Evolutionary conservation across 1,140 invertebrate genomes (phyloP), one percentile per base, ranked within the genome.

Genomic region (Reticulitermes speratus): DNA sequence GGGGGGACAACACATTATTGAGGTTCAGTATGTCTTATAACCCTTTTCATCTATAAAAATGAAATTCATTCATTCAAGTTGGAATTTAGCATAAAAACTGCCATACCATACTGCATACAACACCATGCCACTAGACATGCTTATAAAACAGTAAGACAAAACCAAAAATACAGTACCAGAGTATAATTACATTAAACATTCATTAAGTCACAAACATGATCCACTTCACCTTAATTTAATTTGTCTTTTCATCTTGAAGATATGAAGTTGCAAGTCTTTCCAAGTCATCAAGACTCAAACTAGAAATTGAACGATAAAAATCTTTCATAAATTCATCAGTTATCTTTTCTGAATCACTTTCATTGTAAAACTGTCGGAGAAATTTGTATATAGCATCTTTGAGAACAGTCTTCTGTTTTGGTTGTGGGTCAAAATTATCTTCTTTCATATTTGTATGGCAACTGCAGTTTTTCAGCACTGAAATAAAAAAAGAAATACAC

Each of bases 201-300:
- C 12, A n/a, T 69, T 30, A 55, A 19, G 52, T 75, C n/a, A n/a
- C n/a, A 75, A 30, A 75, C n/a, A n/a, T 8, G 25, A 30, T 30
- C 6, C n/a, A 30, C 25, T n/a, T 75, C 7, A 16, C 65, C 25
- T 30, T 84, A 2, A 6, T 84, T 84, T 48, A 84, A 12, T 75
- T n/a, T 45, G 88, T 90, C 84, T 92, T 91, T 88, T 91, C 90
- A 88, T 92, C 91, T 84, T 91, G 90, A 38, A 91, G 87, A 38
- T 91, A 87, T 38, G 90, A 90, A 12, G 91, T 92, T 6, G 91
- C 91, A 89, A 92, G 88, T 90, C 91, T 90, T 87, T 92, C 91
- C 88, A 92, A 85, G 86, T 92, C 91, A 84, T 92, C 91, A 55
- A 90, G 91, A 88, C 90, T 92, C 82, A 91, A 86, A 81, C 88